phyloP scores from a whole-genome alignment of 2,797 vertebrate species.

The Mormyrus proboscirostris region DNA sequence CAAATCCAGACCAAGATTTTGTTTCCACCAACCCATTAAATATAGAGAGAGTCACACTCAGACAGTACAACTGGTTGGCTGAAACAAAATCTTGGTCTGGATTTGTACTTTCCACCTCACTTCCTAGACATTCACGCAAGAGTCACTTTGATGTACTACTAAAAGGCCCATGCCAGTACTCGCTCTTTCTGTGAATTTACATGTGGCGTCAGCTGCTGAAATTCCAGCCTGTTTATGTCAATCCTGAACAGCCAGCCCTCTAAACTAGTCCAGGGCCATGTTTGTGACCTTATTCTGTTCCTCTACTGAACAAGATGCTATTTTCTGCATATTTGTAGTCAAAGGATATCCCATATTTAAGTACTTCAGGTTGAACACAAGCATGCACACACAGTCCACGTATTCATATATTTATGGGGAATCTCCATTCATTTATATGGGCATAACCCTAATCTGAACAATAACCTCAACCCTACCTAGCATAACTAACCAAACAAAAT shows the following conservation, averaged over 20 bases:
- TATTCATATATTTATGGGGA: not conserved
- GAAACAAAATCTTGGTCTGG: not conserved
- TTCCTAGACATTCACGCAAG: not conserved
- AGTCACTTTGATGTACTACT: not conserved
- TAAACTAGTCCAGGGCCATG: not conserved
- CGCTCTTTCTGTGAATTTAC: not conserved
- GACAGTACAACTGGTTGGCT: not conserved
- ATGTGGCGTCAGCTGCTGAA: not conserved
- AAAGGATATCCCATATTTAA: not conserved
- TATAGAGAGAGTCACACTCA: not conserved
- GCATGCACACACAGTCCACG: not conserved
- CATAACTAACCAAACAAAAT: not conserved
- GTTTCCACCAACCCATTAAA: not conserved
- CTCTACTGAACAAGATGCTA: not conserved
- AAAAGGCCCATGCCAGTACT: not conserved
- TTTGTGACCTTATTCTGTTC: not conserved
- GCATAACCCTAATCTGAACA: not conserved
- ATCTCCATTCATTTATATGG: not conserved
- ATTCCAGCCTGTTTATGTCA: not conserved
- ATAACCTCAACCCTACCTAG: not conserved
- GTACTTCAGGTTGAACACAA: not conserved
- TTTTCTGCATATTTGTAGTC: not conserved
- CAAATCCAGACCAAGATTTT: not conserved
- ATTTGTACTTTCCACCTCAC: not conserved
- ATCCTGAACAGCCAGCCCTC: not conserved